These are phyloP conservation scores for Synanthedon tipuliformis DNA, from an alignment of 2,888 invertebrate genomes.

Conservation along the genomic window DNA sequence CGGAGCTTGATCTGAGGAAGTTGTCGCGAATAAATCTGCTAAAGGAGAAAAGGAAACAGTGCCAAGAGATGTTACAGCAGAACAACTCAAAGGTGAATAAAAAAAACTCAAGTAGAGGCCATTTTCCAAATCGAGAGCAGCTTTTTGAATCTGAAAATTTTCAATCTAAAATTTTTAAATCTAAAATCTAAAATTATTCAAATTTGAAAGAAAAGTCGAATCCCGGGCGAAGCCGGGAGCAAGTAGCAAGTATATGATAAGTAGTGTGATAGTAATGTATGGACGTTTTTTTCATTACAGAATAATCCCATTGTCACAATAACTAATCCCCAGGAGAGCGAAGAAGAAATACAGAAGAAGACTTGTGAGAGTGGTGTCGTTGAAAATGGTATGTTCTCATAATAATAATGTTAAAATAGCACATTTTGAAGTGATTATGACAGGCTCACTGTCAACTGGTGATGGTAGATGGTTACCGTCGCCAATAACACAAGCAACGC, in stretches of 20 bases:
- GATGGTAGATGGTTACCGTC: no score
- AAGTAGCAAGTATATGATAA: neutral
- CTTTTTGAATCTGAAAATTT: no score
- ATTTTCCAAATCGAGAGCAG: no score
- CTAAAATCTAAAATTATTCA: no score
- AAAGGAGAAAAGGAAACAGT: conserved; percentile 39
- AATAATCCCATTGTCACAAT: conserved; percentile 62
- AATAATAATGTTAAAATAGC: no score
- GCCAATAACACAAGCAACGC: no score
- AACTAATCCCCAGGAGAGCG: conserved; percentile 57
- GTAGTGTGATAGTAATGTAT: neutral
- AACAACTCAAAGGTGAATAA: conserved; percentile 56
- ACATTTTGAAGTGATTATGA: no score
- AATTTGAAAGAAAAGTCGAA: no score
- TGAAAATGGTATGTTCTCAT: conserved; percentile 38
- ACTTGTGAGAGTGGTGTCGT: conserved; percentile 30
- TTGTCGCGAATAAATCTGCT: conserved; percentile 75
- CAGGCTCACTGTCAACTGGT: no score
- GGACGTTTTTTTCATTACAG: conserved; percentile 20
- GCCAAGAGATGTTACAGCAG: conserved; percentile 46
- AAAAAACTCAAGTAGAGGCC: no score
- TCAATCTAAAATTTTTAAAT: no score
- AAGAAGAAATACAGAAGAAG: conserved; percentile 54
- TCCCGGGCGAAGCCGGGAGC: no score
- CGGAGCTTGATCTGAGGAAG: conserved; percentile 98